Percentiles rank a stretch among this genome's conserved stretches.
Conservation (phyloP, 35 echinoderm and acorn worm genomes). For the Lytechinus variegatus region DNA sequence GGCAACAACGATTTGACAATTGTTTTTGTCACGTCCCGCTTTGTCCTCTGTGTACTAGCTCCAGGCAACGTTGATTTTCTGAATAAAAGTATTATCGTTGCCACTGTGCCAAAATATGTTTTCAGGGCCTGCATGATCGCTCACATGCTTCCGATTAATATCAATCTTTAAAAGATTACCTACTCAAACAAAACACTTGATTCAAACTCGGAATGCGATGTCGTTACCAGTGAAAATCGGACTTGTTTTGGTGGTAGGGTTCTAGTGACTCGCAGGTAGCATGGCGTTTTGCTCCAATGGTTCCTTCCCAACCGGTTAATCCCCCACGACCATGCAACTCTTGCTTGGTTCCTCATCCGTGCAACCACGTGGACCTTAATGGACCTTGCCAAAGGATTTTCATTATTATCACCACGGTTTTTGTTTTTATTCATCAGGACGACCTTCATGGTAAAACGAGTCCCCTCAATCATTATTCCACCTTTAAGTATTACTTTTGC, state of each 20-base stretch:
- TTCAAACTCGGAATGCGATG: background rate
- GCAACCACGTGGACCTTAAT: background rate
- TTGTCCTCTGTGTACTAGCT: background rate
- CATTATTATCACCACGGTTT: background rate
- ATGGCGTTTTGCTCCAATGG: background rate
- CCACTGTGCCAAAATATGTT: background rate
- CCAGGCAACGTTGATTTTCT: background rate
- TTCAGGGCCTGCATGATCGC: background rate
- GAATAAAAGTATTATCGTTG: background rate
- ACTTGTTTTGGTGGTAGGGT: background rate
- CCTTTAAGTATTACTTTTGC: background rate
- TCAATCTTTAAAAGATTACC: background rate
- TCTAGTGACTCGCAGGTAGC: background rate
- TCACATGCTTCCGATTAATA: background rate
- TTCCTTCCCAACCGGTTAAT: background rate
- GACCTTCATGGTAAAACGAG: background rate
- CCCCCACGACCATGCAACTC: constrained; percentile 5
- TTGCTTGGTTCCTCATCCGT: background rate
- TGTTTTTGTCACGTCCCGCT: background rate
- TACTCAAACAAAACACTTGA: background rate
- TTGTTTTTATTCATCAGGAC: background rate
- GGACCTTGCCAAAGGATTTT: background rate
- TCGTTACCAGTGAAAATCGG: background rate
- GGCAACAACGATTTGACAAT: background rate
- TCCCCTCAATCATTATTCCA: background rate